Conservation (phyloP, 2,888 invertebrate genomes). For the Calephelis perditalis region DNA sequence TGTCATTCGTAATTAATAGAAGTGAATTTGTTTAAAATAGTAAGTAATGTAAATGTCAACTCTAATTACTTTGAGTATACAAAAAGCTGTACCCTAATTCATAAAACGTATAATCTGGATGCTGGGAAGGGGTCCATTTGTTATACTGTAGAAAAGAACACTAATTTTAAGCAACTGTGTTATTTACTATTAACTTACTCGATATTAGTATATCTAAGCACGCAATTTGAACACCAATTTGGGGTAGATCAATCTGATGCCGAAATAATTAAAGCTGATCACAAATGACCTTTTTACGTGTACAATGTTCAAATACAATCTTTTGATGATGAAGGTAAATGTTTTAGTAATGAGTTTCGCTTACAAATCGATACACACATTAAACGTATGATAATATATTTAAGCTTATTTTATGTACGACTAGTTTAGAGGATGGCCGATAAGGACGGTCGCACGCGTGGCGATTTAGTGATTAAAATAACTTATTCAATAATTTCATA, state of each 20-base stretch:
- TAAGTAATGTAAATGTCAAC: conserved; percentile 31
- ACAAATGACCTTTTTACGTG: conserved; percentile 37
- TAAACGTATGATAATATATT: conserved; percentile 48
- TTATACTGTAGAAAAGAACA: conserved; percentile 54
- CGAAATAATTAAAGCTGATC: conserved; percentile 43
- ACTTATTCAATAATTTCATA: conserved; percentile 62
- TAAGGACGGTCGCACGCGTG: conserved; percentile 72
- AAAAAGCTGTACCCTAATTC: conserved; percentile 46
- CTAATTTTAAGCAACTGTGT: conserved; percentile 57
- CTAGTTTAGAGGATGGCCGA: conserved; percentile 78
- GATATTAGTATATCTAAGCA: conserved; percentile 63
- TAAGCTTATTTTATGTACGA: conserved; percentile 63
- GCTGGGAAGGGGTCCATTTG: conserved; percentile 52
- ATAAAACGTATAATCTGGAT: conserved; percentile 62
- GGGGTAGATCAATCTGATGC: conserved; percentile 42
- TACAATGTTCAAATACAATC: conserved; percentile 27
- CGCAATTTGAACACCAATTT: conserved; percentile 41
- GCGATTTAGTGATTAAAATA: conserved; percentile 63
- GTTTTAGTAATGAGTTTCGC: conserved; percentile 33
- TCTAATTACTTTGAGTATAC: conserved; percentile 41
- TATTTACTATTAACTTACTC: conserved; percentile 60
- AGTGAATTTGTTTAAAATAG: conserved; percentile 28
- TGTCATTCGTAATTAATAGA: too few relatives aligned
- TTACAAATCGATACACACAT: conserved; percentile 45
- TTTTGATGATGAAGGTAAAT: conserved; percentile 40